Conservation (phyloP, 2,797 vertebrate species). For the Ficedula albicollis region DNA sequence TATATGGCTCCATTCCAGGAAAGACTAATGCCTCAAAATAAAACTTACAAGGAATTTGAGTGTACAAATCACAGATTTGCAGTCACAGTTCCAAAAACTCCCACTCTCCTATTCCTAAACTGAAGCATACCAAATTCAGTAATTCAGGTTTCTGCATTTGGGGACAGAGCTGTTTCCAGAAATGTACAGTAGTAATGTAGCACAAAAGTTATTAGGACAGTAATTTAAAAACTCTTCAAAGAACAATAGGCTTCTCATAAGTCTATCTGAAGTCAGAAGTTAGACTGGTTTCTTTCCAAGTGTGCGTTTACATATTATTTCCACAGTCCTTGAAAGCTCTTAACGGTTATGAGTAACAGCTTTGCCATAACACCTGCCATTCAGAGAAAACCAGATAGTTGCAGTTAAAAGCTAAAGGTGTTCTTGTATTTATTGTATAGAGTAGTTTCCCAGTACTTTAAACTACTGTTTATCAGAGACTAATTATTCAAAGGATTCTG, state of each 20-base stretch:
- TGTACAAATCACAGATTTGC: background rate
- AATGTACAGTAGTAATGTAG: background rate
- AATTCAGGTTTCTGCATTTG: background rate
- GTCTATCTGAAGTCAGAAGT: background rate
- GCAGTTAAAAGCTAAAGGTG: constrained; percentile 42
- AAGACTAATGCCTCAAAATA: constrained; percentile 9
- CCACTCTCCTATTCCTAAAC: background rate
- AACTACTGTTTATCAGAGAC: constrained; percentile 1
- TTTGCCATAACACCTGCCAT: constrained; percentile 48
- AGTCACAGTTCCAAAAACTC: background rate
- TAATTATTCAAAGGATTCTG: constrained; percentile 14
- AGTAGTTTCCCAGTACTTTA: constrained; percentile 17
- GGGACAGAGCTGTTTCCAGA: background rate
- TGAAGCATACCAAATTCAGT: background rate
- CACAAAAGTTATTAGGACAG: background rate
- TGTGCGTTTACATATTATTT: constrained; percentile 21
- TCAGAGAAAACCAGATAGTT: constrained; percentile 31
- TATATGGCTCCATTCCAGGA: background rate
- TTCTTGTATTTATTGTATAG: background rate
- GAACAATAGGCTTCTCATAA: constrained; percentile 10
- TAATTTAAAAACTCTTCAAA: background rate
- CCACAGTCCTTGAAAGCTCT: constrained; percentile 48
- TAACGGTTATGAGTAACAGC: constrained; percentile 22
- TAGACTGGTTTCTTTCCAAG: constrained; percentile 26
- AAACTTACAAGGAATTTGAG: background rate